Percentiles rank a stretch among this genome's conserved stretches.
phyloP scores from a whole-genome alignment of 2,888 invertebrate genomes.

The Embidobia sp. region DNA sequence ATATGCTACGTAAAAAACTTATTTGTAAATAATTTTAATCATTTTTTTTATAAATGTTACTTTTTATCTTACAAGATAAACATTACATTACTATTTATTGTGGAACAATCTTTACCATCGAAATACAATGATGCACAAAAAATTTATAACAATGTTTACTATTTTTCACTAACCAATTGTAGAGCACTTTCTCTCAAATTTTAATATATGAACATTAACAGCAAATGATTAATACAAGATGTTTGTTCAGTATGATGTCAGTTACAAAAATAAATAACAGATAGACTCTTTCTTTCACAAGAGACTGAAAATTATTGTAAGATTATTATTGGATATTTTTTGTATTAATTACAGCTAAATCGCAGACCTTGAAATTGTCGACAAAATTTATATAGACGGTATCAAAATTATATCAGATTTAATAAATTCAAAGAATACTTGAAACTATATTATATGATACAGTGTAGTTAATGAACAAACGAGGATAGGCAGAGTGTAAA shows the following conservation, averaged over 20 bases:
- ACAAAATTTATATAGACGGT: background rate
- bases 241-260: constrained; percentile 67
- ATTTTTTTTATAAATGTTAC: too few species aligned
- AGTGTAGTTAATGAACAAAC: constrained; percentile 25
- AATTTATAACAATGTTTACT: too few species aligned
- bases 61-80: too few species aligned
- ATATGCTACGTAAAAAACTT: too few species aligned
- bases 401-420: constrained; percentile 4
- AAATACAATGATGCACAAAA: too few species aligned
- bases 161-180: too few species aligned
- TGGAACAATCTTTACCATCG: too few species aligned
- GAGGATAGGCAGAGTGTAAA: constrained; percentile 14
- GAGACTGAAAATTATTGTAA: constrained; percentile 16
- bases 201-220: too few species aligned
- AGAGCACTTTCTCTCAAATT: too few species aligned
- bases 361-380: background rate
- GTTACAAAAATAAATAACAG: constrained; percentile 16
- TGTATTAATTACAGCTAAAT: constrained; percentile 6
- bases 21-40: too few species aligned
- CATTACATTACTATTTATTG: too few species aligned
- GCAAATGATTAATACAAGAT: background rate
- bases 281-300: constrained; percentile 18
- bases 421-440: constrained; percentile 19
- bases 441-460: constrained; percentile 16
- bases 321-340: too few species aligned